Percentiles rank a stretch among this genome's conserved stretches.
phyloP scores from a whole-genome alignment of 2,888 invertebrate species.

The Acrobasis suavella region DNA sequence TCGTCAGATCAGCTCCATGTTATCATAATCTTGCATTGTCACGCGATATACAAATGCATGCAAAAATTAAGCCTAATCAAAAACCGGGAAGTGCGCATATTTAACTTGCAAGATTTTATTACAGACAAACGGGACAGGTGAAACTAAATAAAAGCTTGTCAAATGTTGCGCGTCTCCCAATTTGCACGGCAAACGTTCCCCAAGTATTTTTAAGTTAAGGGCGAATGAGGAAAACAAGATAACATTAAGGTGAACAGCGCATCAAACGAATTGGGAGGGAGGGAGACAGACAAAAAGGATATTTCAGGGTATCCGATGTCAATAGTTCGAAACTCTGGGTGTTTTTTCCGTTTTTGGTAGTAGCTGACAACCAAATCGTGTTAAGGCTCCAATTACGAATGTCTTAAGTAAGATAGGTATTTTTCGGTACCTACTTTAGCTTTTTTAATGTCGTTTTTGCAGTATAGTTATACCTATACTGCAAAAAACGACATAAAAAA shows the following conservation, averaged over 20 bases:
- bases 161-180: neutral
- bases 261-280: slow-evolving; percentile 3
- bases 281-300: neutral
- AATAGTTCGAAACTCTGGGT: neutral
- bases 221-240: slow-evolving; percentile 8
- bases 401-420: neutral
- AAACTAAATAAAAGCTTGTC: too few relatives aligned
- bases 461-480: too few relatives aligned
- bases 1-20: too few relatives aligned
- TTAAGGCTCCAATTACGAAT: neutral
- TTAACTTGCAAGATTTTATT: too few relatives aligned
- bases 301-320: neutral
- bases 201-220: neutral
- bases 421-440: neutral
- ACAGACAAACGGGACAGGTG: too few relatives aligned
- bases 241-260: neutral
- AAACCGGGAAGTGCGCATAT: too few relatives aligned
- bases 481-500: too few relatives aligned
- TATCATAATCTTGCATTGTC: too few relatives aligned
- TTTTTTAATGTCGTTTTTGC: too few relatives aligned
- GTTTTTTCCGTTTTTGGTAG: neutral
- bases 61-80: too few relatives aligned
- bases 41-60: too few relatives aligned
- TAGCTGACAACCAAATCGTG: neutral
- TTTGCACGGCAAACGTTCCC: slow-evolving; percentile 1